Base-by-base conservation (phyloP, 2,888 invertebrate genomes). In the Lathronympha strigana region DNA sequence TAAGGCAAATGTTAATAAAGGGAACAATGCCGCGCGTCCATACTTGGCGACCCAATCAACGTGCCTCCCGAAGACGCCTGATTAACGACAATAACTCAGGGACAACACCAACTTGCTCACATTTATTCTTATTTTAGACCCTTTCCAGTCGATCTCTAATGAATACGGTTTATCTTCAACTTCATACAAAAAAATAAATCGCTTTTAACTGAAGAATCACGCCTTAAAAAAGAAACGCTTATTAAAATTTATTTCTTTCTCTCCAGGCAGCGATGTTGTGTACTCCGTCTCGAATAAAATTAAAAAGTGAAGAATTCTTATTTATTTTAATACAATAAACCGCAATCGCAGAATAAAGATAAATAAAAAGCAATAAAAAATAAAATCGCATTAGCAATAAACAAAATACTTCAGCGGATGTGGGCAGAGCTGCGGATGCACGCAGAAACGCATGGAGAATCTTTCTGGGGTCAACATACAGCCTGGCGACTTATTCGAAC, bases 291-390 rank as follows among this genome's bases (percentile, higher is more conserved):
- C 84, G 85, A 91, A 92, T 89, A 92, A 92, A 92, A 92, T 92
- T 91, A 91, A 92, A 92, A 91, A 91, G 90, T 90, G 90, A 86
- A 89, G 90, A 90, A 91, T 90, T 92, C 91, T 91, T 92, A 90
- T 92, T 92, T 92, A 92, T 92, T 91, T 92, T 92, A 91, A 92
- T 92, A 92, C 91, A 92, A 92, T 92, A 92, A 91, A 92, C 91
- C 88, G 91, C 92, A 91, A 92, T 90, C 92, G 90, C 86, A 90
- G 91, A 92, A 92, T 92, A 91, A 91, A 91, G 91, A 92, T 92
- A 92, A 92, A 92, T 91, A 91, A 91, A 92, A 91, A 84, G 88
- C 85, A 90, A 91, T 92, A 91, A 92, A 91, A 91, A 92, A 92
- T 91, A 90, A 92, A 92, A 88, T 90, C 88, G 90, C 92, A 92